Evolutionary conservation across 2,888 invertebrate genomes (phyloP).

Genomic region (Drosophila antonietae): DNA sequence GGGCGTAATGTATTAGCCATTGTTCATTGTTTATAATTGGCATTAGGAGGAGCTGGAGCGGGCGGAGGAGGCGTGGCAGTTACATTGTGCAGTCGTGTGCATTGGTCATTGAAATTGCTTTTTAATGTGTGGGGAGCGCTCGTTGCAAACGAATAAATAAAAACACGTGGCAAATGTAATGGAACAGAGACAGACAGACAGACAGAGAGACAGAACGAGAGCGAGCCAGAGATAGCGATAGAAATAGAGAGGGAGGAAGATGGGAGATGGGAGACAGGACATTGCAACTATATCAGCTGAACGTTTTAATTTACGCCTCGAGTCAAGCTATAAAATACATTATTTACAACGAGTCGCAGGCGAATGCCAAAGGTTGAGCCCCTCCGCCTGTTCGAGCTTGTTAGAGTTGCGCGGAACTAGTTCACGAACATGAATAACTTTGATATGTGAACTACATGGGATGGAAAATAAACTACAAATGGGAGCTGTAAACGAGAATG

Average conservation of each 20-base stretch:
- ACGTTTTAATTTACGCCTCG: conserved; percentile 67
- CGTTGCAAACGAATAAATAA: conserved; percentile 59
- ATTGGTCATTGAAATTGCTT: conserved; percentile 72
- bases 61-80: background rate
- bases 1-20: conserved; percentile 14
- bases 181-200: background rate
- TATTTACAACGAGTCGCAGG: conserved; percentile 37
- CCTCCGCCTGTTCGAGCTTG: background rate
- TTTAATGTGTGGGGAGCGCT: conserved; percentile 56
- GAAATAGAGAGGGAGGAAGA: too few relatives aligned
- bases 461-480: background rate
- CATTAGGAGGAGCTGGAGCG: conserved; percentile 10
- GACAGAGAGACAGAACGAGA: background rate
- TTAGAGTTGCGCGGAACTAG: conserved; percentile 1
- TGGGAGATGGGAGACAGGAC: background rate
- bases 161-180: conserved; percentile 21
- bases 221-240: background rate
- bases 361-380: conserved; percentile 5
- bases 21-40: conserved; percentile 69
- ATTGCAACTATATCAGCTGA: conserved; percentile 21
- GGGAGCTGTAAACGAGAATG: too few relatives aligned
- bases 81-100: conserved; percentile 66
- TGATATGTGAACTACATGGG: background rate
- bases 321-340: conserved; percentile 63
- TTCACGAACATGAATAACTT: background rate